A percentile compares a stretch with the other conserved stretches of the same genome.
These are phyloP conservation scores for Temnothorax longispinosus DNA, from an alignment of 1,140 invertebrate genomes.

Conservation along the genomic window DNA sequence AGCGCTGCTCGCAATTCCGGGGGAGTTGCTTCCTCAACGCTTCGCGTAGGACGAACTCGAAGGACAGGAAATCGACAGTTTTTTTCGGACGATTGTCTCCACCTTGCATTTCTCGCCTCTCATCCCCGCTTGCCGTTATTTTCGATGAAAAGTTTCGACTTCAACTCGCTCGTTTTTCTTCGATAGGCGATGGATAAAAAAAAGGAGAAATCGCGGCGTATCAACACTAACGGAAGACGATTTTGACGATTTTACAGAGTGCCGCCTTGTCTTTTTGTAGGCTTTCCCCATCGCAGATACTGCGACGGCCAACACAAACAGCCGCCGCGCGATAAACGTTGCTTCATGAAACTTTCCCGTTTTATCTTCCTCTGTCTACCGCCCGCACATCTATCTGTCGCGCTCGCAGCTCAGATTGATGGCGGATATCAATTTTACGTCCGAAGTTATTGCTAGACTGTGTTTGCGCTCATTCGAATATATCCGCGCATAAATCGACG, in stretches of 20 bases:
- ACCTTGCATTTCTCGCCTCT: neutral
- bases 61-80: conserved; percentile 44
- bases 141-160: conserved; percentile 50
- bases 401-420: conserved; percentile 66
- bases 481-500: conserved; percentile 74
- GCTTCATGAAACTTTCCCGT: conserved; percentile 55
- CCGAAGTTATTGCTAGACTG: conserved; percentile 76
- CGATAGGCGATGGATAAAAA: neutral
- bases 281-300: conserved; percentile 2
- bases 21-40: conserved; percentile 11
- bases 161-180: conserved; percentile 41
- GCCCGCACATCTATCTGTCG: conserved; percentile 30
- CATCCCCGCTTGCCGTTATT: neutral
- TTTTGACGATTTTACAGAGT: conserved; percentile 68
- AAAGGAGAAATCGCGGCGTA: conserved; percentile 17
- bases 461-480: conserved; percentile 76
- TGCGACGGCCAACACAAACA: conserved; percentile 46
- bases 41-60: conserved; percentile 16
- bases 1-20: conserved; percentile 30
- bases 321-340: conserved; percentile 29
- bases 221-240: conserved; percentile 59
- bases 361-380: conserved; percentile 47
- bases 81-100: conserved; percentile 31
- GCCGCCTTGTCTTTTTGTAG: conserved; percentile 47
- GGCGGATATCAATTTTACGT: conserved; percentile 76